Conservation (phyloP, 2,113 vertebrate species). For the Galeopterus variegatus region DNA sequence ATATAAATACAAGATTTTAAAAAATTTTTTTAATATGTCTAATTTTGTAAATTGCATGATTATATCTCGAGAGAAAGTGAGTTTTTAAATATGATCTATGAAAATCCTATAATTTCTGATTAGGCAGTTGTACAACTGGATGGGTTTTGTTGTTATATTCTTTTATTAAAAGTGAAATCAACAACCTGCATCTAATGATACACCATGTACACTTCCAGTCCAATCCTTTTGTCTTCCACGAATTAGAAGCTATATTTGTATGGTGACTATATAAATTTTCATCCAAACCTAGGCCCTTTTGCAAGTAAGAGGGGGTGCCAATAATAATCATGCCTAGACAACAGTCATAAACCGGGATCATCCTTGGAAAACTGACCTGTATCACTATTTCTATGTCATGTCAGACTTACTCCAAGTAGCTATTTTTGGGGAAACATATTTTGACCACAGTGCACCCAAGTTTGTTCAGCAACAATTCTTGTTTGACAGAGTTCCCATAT, state of each 20-base stretch:
- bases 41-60: constrained; percentile 68
- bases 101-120: constrained; percentile 34
- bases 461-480: background rate
- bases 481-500: background rate
- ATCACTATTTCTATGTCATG: background rate
- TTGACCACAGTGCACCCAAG: background rate
- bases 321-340: background rate
- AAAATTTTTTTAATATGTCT: constrained; percentile 33
- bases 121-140: constrained; percentile 31
- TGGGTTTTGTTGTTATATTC: constrained; percentile 36
- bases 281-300: background rate
- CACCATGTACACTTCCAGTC: background rate
- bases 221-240: background rate
- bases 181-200: background rate
- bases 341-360: background rate
- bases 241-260: background rate
- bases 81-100: constrained; percentile 18
- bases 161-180: background rate
- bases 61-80: background rate
- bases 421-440: background rate
- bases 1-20: constrained; percentile 5
- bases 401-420: background rate
- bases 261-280: background rate
- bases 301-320: background rate
- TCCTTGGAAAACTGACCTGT: background rate